Conservation (phyloP, 2,113 vertebrate species). For the Lepidothrix coronata region DNA sequence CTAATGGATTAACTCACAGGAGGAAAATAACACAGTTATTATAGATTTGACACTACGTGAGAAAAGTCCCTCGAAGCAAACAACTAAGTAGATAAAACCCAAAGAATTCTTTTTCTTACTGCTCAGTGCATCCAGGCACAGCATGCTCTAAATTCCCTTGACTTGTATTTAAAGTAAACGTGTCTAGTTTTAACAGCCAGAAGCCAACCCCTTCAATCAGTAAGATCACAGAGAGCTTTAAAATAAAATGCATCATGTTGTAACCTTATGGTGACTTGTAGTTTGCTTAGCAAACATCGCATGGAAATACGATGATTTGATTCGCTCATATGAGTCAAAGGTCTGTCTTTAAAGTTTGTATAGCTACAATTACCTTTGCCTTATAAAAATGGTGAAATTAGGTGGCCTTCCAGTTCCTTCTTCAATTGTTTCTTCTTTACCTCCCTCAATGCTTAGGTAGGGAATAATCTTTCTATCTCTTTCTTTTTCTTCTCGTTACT, state of each 20-base stretch:
- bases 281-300: not conserved
- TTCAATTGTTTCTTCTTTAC: conserved; percentile 19
- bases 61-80: not conserved
- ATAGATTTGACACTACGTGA: not conserved
- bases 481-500: conserved; percentile 52
- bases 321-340: not conserved
- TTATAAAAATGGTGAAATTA: not conserved
- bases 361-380: not conserved
- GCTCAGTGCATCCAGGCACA: not conserved
- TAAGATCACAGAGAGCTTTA: not conserved
- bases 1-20: not conserved
- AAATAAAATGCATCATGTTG: not conserved
- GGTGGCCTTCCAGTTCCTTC: not conserved
- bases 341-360: not conserved
- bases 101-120: not conserved
- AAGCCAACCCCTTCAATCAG: not conserved
- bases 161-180: not conserved
- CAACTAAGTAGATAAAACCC: not conserved
- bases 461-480: conserved; percentile 51
- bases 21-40: not conserved
- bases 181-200: not conserved
- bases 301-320: not conserved
- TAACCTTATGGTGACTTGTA: not conserved
- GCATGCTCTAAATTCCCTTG: not conserved
- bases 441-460: not conserved